Evolutionary conservation across 2,797 vertebrate species (phyloP), one percentile per base, ranked within the genome.

Genomic region (Phylloscopus collybita): DNA sequence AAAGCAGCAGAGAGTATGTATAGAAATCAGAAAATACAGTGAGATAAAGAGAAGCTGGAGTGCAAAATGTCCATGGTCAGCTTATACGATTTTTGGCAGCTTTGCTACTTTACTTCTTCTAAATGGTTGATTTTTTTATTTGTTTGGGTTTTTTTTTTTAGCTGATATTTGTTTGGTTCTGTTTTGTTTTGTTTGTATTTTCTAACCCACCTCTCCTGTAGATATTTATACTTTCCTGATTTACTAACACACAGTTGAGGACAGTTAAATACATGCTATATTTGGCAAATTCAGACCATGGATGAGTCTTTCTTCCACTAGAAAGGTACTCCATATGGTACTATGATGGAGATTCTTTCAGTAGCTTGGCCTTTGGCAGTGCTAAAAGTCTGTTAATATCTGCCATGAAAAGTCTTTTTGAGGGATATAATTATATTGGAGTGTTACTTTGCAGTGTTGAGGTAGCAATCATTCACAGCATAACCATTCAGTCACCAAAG

Each of bases 81-180:
- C n/a, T 54, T 56, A 11, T 21, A 44, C 8, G 8, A 12, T 56
- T 92, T 75, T 54, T 74, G 45, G 5, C 16, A 51, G 13, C 7
- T 90, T 81, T 74, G 3, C 8, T 76, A 50, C 40, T 65, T 86
- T 70, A 6, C 49, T 47, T 4, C 26, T 80, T 50, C 23, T 25
- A 47, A 16, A 11, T n/a, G 5, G 2, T 27, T 57, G 4, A 16
- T 25, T 26, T 79, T 75, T 69, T 23, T 11, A 10, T 69, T 62
- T 59, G 4, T 25, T 62, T 36, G n/a, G 27, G 1, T 0, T 3
- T 34, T 40, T 62, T 44, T 16, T 5, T 23, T 30, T 11, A 22
- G 7, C 17, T n/a, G 2, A 25, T 40, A 4, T 6, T 60, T 56
- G 3, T 16, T 57, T 69, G 4, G 23, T 27, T 67, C 16, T n/a